phyloP scores from a whole-genome alignment of 2,797 vertebrate species.

The Limosa lapponica region DNA sequence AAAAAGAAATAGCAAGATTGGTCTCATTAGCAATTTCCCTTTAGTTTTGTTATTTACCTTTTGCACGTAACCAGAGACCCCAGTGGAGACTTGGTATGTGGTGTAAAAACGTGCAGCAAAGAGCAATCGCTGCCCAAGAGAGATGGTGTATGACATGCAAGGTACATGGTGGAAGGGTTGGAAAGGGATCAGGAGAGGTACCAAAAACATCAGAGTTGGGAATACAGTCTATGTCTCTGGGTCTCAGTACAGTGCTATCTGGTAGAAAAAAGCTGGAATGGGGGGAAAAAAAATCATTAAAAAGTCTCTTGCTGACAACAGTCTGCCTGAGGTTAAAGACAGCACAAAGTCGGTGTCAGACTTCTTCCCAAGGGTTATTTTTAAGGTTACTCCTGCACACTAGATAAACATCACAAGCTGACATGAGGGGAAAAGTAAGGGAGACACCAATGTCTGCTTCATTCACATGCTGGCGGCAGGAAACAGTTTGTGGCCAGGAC shows the following conservation, averaged over 20 bases:
- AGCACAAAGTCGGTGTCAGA: background rate
- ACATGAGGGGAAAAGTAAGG: accelerated
- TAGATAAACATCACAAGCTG: background rate
- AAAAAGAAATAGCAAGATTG: background rate
- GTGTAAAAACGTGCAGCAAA: background rate
- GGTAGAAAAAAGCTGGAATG: background rate
- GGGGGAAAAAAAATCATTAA: background rate
- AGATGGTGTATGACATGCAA: background rate
- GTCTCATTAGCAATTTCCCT: background rate
- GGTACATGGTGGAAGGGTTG: background rate
- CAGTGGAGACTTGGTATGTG: background rate
- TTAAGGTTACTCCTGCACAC: background rate
- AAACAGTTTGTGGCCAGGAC: accelerated
- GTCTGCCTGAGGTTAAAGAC: slow-evolving; percentile 12
- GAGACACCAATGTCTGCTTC: accelerated
- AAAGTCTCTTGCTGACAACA: background rate
- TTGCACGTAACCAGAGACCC: background rate
- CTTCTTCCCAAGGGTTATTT: background rate
- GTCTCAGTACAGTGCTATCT: background rate
- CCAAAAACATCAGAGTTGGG: background rate
- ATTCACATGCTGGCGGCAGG: accelerated
- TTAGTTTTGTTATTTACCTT: background rate
- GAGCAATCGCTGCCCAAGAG: background rate
- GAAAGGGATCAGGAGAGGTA: background rate
- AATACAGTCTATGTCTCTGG: background rate